Base-by-base conservation (phyloP, 2,797 vertebrate species). In the Sebastes variabilis region DNA sequence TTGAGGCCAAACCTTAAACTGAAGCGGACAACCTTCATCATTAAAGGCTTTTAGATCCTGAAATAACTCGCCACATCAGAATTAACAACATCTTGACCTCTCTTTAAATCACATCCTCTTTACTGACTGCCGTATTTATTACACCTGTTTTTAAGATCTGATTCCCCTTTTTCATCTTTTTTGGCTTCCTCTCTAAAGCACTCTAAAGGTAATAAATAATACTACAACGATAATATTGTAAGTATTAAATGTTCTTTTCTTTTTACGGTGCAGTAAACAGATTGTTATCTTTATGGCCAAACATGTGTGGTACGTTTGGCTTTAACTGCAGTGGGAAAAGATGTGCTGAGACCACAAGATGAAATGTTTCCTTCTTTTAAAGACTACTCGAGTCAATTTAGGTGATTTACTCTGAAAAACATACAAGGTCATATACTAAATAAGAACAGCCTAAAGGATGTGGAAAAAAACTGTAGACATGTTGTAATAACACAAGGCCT, bases 1-100 rank as follows among this genome's bases (percentile, higher is more conserved):
- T 36, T 7, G 66, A 32, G 52, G 78, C 55, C 72, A 73, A 61
- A 70, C 62, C 36, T 72, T 61, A 76, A 81, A 81, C 58, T 22
- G 38, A 61, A 58, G 55, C 55, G 25, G 64, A 62, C 22, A 68
- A 49, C 34, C 22, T 54, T 61, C 46, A 61, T 78, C 55, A 76
- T 71, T 68, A 58, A 82, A 82, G 22, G 24, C 66, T 69, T 73
- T 32, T 69, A 74, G 58, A 81, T 79, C 65, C 74, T 85, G 54
- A 74, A 73, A 86, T 24, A 42, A 70, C 42, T 59, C 46, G 18
- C 68, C 56, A 75, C 49, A 56, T 76, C 71, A 61, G 77, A 75
- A 82, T 89, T 87, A 82, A 82, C 70, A 16, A 32, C 72, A 66
- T 71, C 46, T 73, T 30, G 49, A 42, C 58, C 49, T 29, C 18